Base-by-base conservation (phyloP, 2,888 invertebrate genomes). In the Hydrotaea diabolus region DNA sequence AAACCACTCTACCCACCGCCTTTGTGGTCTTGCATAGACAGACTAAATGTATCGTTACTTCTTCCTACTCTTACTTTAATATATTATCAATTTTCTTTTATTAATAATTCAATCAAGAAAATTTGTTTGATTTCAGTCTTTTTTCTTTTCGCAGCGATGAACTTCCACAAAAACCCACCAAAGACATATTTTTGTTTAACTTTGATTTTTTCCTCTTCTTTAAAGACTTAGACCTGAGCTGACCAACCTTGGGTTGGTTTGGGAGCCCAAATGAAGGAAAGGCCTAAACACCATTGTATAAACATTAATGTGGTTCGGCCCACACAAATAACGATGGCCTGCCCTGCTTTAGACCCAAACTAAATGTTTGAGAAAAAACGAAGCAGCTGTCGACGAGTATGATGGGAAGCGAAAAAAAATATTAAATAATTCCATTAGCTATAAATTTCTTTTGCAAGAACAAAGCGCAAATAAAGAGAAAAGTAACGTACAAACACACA, bases 71-170 rank as follows among this genome's bases (percentile, higher is more conserved):
- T 87, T 86, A 87, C 87, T 89, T 86, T 87, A 87, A 76, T 76
- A 90, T 89, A 88, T 87, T 88, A 90, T 89, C 88, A 90, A 90
- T 76, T 64, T 76, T n/a, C 31, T 90, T 90, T 90, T 90, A 90
- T 91, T 90, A 91, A 90, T 91, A 90, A 90, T 91, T 90, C 90
- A 90, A 90, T 91, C 91, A 91, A 88, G 88, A 88, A 89, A 86
- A 86, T 85, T 86, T 85, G 79, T 79, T 85, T 83, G 82, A 82
- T 81, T 85, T 69, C 43, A 46, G 23, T 69, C 46, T 69, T 46
- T 59, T 64, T 76, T 73, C 62, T 49, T 8, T 59, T 66, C 87
- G 87, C 88, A 88, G 86, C 87, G 88, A 85, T 87, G 73, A 36
- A 76, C 76, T 76, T 72, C 17, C 75, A 77, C 43, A 49, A 71